These are phyloP conservation scores for Characodon lateralis DNA, from an alignment of 2,797 vertebrate genomes.

Conservation along the genomic window DNA sequence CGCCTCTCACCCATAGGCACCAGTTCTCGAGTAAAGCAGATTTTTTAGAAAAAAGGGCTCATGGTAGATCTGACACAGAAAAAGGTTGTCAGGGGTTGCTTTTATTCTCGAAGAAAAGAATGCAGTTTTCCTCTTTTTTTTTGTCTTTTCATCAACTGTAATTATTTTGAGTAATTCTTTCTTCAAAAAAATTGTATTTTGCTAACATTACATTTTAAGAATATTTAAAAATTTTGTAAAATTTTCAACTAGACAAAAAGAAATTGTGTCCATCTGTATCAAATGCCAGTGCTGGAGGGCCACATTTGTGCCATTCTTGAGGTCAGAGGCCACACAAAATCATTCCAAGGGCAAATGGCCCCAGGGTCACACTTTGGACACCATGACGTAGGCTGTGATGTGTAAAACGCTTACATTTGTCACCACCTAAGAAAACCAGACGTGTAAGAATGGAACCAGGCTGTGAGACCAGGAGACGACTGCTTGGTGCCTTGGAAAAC, in stretches of 20 bases:
- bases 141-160: no score
- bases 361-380: neutral
- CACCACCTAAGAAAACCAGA: neutral
- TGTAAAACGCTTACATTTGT: neutral
- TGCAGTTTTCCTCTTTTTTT: no score
- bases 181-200: neutral
- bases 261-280: neutral
- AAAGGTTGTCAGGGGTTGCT: no score
- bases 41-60: no score
- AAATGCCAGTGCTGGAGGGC: neutral
- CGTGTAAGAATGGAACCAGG: neutral
- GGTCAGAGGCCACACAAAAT: neutral
- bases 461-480: neutral
- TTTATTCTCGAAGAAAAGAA: no score
- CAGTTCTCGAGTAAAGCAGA: no score
- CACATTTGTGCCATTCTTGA: neutral
- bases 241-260: neutral
- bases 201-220: neutral
- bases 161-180: no score
- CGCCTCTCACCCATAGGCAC: no score
- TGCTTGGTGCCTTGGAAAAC: no score
- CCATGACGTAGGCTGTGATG: neutral
- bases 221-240: neutral
- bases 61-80: no score
- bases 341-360: neutral